A percentile compares a stretch with the other conserved stretches of the same genome.
Evolutionary conservation across 2,797 vertebrate species (phyloP).

Genomic region (Aldrovandia affinis): DNA sequence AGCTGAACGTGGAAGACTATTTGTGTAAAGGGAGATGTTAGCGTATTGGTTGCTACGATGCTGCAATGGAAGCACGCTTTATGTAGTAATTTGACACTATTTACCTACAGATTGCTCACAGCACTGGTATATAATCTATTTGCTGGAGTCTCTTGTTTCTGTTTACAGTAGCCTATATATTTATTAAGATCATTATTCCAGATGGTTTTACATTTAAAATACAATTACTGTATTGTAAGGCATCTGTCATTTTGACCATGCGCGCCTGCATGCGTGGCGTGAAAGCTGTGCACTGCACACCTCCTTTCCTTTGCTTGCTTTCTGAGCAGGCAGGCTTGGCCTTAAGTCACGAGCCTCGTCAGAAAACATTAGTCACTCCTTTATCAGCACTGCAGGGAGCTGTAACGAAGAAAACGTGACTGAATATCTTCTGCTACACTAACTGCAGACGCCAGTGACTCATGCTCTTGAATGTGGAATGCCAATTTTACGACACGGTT

Average conservation of each 20-base stretch:
- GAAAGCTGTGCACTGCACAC: not conserved
- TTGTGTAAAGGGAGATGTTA: not conserved
- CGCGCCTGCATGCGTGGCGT: no score
- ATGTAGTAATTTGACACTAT: not conserved
- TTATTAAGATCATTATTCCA: not conserved
- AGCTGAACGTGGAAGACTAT: not conserved
- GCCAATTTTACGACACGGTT: conserved; percentile 58
- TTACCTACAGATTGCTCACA: not conserved
- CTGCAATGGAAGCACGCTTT: not conserved
- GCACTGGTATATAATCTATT: not conserved
- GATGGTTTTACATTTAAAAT: not conserved
- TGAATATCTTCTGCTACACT: conserved; percentile 62
- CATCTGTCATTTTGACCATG: not conserved
- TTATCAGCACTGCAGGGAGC: conserved; percentile 48
- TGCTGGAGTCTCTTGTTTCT: not conserved
- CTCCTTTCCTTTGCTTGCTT: conserved; percentile 32
- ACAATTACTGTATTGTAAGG: not conserved
- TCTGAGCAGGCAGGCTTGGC: conserved; percentile 49
- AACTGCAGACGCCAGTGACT: conserved; percentile 55
- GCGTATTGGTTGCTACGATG: not conserved
- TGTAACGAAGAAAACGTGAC: conserved; percentile 60
- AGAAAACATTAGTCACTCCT: conserved; percentile 52
- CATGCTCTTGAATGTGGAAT: conserved; percentile 63
- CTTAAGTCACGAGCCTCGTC: conserved; percentile 67
- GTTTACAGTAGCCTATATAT: not conserved